phyloP scores from a whole-genome alignment of 2,888 invertebrate species.

The Eubasilissa splendida region DNA sequence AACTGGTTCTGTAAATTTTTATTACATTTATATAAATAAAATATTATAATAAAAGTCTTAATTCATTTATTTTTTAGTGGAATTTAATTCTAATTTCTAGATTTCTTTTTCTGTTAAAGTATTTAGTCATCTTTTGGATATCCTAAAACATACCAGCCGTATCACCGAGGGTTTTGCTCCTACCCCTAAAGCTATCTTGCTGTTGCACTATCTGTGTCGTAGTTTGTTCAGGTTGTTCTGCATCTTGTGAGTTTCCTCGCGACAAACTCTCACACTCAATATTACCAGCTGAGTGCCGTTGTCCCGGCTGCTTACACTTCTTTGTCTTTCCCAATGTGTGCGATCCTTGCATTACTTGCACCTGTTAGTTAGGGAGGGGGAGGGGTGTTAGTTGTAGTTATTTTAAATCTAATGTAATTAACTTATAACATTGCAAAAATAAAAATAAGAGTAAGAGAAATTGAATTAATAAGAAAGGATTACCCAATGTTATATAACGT shows the following conservation, averaged over 20 bases:
- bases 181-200: constrained; percentile 78
- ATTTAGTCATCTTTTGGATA: too few relatives aligned
- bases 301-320: constrained; percentile 83
- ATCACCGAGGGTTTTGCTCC: constrained; percentile 95
- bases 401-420: too few relatives aligned
- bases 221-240: constrained; percentile 70
- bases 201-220: constrained; percentile 62
- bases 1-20: constrained; percentile 51
- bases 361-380: constrained; percentile 63
- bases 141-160: constrained; percentile 74
- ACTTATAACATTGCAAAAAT: too few relatives aligned
- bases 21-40: too few relatives aligned
- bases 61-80: too few relatives aligned
- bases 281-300: constrained; percentile 87
- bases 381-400: too few relatives aligned
- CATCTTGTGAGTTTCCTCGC: constrained; percentile 79
- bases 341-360: constrained; percentile 81
- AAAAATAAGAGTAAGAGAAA: too few relatives aligned
- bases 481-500: too few relatives aligned
- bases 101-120: too few relatives aligned
- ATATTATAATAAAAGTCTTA: too few relatives aligned
- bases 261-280: constrained; percentile 88
- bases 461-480: too few relatives aligned
- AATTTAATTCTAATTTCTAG: too few relatives aligned
- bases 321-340: constrained; percentile 89